Evolutionary conservation across 2,888 invertebrate genomes (phyloP).

Genomic region (Malthinus seriepunctatus): DNA sequence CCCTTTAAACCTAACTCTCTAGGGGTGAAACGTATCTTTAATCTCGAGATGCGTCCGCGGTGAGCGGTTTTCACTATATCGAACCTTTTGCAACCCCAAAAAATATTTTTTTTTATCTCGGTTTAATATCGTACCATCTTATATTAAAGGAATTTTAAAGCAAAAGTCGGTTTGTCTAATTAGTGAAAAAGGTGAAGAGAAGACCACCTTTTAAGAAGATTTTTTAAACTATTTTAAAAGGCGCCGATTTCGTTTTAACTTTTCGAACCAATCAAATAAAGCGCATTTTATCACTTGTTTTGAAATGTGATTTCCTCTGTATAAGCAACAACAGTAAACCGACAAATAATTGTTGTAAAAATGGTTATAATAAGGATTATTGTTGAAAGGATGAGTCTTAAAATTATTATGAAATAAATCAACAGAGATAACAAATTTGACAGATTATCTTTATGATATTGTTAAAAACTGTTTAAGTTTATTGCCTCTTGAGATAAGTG

Average conservation of each 20-base stretch:
- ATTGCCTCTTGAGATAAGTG: conserved; percentile 1
- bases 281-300: not conserved
- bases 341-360: not conserved
- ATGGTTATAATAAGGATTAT: not conserved
- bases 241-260: not conserved
- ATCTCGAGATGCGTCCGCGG: conserved; percentile 35
- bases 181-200: conserved; percentile 18
- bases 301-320: conserved; percentile 3
- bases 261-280: too few species aligned
- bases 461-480: conserved; percentile 2
- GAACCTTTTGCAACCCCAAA: conserved; percentile 14
- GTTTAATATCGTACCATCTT: conserved; percentile 4
- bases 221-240: not conserved
- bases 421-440: not conserved
- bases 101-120: conserved; percentile 12
- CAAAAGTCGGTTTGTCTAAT: conserved; percentile 33
- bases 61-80: conserved; percentile 22
- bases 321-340: not conserved
- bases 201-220: conserved; percentile 32
- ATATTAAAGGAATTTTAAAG: conserved; percentile 21
- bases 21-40: conserved; percentile 37
- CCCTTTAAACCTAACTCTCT: conserved; percentile 34
- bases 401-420: not conserved
- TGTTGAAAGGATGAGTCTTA: too few species aligned
- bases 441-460: conserved; percentile 1